Conservation (phyloP, 2,113 vertebrate species). For the Choloepus hoffmanni region DNA sequence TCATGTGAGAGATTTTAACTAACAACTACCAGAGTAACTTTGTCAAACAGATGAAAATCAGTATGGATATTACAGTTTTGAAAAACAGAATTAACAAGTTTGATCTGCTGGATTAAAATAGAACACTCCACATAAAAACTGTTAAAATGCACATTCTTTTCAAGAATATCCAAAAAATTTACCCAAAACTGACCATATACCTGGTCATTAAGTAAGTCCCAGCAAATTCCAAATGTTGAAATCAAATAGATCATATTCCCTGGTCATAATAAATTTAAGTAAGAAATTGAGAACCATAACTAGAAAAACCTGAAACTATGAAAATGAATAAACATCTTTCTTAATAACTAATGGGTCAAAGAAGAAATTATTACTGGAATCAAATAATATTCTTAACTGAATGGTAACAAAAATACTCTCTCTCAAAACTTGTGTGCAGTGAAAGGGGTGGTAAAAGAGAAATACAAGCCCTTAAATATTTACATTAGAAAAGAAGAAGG, state of each 20-base stretch:
- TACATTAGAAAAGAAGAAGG: neutral
- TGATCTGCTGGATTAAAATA: neutral
- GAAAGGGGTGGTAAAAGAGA: neutral
- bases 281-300: neutral
- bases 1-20: neutral
- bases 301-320: neutral
- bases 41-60: neutral
- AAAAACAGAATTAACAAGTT: constrained; percentile 10
- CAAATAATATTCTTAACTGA: constrained; percentile 14
- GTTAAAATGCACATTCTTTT: neutral
- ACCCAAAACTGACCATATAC: neutral
- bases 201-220: neutral
- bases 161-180: neutral
- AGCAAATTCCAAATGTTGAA: constrained; percentile 32
- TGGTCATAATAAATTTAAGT: neutral
- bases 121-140: neutral
- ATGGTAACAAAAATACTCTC: neutral
- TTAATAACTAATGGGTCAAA: constrained; percentile 22
- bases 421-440: neutral
- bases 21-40: neutral
- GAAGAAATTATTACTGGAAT: neutral
- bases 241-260: constrained; percentile 27
- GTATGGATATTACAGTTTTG: neutral
- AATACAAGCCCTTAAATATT: neutral
- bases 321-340: neutral